phyloP scores from a whole-genome alignment of 2,113 vertebrate species.

The Tautogolabrus adspersus region DNA sequence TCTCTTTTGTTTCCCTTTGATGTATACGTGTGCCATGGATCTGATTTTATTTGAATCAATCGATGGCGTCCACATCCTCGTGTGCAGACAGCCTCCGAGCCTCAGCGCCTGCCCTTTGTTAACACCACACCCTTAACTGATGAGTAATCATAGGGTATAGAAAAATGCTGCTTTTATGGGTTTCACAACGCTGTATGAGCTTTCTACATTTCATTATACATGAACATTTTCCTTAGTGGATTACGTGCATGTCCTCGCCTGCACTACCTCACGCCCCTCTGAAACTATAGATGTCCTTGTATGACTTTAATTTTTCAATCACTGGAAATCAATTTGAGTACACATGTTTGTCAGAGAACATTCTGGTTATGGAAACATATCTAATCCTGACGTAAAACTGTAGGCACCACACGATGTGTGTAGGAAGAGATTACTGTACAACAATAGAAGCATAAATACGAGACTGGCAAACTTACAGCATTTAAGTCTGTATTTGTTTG shows the following conservation, averaged over 20 bases:
- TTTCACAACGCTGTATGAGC: background rate
- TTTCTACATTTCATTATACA: background rate
- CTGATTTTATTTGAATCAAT: constrained; percentile 10
- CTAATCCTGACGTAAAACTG: background rate
- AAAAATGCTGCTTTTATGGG: background rate
- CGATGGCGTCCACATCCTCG: background rate
- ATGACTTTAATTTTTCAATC: too few species aligned
- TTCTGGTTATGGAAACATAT: background rate
- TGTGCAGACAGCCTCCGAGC: constrained; percentile 14
- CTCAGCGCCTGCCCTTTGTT: background rate
- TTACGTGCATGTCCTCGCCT: background rate
- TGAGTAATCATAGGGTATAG: constrained; percentile 23
- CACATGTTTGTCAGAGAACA: background rate
- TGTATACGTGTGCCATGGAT: background rate
- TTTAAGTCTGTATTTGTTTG: background rate
- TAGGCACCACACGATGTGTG: background rate
- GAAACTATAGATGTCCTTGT: background rate
- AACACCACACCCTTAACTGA: constrained; percentile 39
- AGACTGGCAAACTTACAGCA: background rate
- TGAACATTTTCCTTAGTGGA: too few species aligned
- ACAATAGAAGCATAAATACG: background rate
- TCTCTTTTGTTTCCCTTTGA: background rate
- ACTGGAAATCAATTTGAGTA: background rate
- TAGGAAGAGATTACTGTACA: background rate
- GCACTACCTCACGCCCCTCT: background rate